Conservation (phyloP, 1,140 invertebrate genomes). For the Ectropis grisescens region DNA sequence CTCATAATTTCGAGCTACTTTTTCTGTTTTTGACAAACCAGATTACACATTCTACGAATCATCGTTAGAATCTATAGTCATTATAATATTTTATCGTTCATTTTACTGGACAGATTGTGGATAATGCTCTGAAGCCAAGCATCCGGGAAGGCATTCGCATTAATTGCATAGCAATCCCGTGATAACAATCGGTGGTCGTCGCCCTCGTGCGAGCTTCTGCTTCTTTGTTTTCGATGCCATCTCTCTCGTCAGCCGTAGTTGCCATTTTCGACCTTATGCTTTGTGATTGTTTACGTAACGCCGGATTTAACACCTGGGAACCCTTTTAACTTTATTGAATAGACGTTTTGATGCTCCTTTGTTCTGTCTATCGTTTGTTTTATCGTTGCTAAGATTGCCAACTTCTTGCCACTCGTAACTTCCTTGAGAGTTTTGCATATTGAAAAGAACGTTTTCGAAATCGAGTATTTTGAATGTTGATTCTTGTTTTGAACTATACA, state of each 20-base stretch:
- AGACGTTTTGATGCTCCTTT: constrained; percentile 12
- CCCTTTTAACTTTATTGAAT: not conserved
- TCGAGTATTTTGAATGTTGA: too few relatives aligned
- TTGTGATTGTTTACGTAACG: too few relatives aligned
- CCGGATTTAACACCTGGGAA: not conserved
- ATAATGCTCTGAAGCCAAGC: constrained; percentile 1
- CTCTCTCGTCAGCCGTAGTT: constrained; percentile 1
- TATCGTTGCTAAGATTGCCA: too few relatives aligned
- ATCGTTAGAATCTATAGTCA: too few relatives aligned
- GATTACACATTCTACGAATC: too few relatives aligned
- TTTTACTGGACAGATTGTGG: too few relatives aligned
- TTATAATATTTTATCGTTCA: too few relatives aligned
- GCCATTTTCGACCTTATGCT: constrained; percentile 14
- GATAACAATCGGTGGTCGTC: constrained; percentile 40
- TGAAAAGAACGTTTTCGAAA: too few relatives aligned
- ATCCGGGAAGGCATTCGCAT: constrained; percentile 26
- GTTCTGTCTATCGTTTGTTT: constrained; percentile 12
- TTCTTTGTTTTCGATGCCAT: constrained; percentile 17
- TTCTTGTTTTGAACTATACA: too few relatives aligned
- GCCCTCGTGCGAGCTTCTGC: constrained; percentile 35
- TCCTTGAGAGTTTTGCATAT: constrained; percentile 17
- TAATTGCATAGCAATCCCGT: constrained; percentile 36
- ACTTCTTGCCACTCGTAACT: constrained; percentile 12
- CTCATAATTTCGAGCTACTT: too few relatives aligned
- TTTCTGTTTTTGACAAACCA: too few relatives aligned